A percentile compares a stretch with the other conserved stretches of the same genome.
These are phyloP conservation scores for Xylocopa sonorina DNA, from an alignment of 1,140 invertebrate genomes.

Conservation along the genomic window DNA sequence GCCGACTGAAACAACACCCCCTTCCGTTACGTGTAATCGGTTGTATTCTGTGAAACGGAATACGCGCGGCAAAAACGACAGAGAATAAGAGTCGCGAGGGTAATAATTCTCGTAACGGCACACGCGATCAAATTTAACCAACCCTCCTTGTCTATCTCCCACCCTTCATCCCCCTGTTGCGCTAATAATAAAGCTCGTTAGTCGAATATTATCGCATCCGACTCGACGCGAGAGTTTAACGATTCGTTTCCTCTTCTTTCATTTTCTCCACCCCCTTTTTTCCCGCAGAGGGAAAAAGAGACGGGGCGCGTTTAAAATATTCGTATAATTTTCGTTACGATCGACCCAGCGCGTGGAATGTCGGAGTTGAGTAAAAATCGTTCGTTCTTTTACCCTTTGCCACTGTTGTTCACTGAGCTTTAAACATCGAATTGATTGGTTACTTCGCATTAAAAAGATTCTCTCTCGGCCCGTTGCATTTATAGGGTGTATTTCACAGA, in stretches of 20 bases:
- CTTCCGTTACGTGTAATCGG: neutral
- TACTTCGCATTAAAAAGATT: conserved; percentile 44
- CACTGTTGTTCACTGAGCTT: conserved; percentile 43
- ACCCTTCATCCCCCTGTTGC: no score
- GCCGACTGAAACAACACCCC: neutral
- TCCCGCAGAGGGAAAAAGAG: neutral
- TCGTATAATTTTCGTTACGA: conserved; percentile 39
- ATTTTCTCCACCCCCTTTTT: no score
- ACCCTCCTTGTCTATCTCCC: no score
- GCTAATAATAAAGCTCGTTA: neutral
- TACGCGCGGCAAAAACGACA: no score
- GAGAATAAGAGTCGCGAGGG: no score
- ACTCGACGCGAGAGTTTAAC: neutral
- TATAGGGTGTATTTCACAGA: conserved; percentile 38
- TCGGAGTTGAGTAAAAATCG: conserved; percentile 20
- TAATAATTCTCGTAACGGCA: no score
- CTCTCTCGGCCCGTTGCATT: conserved; percentile 29
- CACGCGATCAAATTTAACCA: no score
- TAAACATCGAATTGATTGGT: conserved; percentile 51
- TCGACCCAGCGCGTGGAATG: conserved; percentile 3
- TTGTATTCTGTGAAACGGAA: neutral
- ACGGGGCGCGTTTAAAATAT: conserved; percentile 35
- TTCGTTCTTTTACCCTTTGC: conserved; percentile 16
- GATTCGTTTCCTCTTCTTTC: neutral
- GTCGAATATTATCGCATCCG: neutral